These are phyloP conservation scores for Sparus aurata DNA, from an alignment of 2,797 vertebrate species.

Conservation along the genomic window DNA sequence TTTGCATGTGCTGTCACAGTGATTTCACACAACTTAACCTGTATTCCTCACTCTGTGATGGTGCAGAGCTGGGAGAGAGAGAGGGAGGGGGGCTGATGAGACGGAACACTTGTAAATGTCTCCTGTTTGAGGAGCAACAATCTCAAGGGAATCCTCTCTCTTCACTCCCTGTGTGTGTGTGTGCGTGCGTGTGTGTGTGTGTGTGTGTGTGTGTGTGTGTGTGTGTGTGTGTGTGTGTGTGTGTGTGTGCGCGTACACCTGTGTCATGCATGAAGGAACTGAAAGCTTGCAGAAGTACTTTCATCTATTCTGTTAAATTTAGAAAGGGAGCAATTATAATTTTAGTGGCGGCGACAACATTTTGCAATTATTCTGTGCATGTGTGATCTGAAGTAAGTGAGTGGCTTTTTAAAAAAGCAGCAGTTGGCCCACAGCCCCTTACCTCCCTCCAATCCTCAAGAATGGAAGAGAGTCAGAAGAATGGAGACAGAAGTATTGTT, in stretches of 20 bases:
- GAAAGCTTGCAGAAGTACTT: constrained; percentile 60
- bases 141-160: constrained; percentile 71
- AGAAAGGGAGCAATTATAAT: constrained; percentile 67
- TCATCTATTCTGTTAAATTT: constrained; percentile 65
- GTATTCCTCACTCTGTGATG: constrained; percentile 73
- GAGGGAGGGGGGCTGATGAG: constrained; percentile 68
- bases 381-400: constrained; percentile 44
- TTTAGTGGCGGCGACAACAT: constrained; percentile 63
- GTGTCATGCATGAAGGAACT: constrained; percentile 31
- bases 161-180: constrained; percentile 9
- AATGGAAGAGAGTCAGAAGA: background rate
- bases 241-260: background rate
- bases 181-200: constrained; percentile 1
- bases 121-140: constrained; percentile 67
- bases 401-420: constrained; percentile 51
- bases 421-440: background rate
- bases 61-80: constrained; percentile 45
- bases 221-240: constrained; percentile 16
- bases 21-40: constrained; percentile 85
- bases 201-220: background rate
- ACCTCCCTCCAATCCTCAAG: too few species aligned
- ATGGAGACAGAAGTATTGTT: constrained; percentile 27
- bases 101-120: constrained; percentile 80
- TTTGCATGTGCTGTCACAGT: constrained; percentile 83
- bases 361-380: constrained; percentile 54